Evolutionary conservation across 2,888 invertebrate genomes (phyloP).

Genomic region (Orthosia incerta): DNA sequence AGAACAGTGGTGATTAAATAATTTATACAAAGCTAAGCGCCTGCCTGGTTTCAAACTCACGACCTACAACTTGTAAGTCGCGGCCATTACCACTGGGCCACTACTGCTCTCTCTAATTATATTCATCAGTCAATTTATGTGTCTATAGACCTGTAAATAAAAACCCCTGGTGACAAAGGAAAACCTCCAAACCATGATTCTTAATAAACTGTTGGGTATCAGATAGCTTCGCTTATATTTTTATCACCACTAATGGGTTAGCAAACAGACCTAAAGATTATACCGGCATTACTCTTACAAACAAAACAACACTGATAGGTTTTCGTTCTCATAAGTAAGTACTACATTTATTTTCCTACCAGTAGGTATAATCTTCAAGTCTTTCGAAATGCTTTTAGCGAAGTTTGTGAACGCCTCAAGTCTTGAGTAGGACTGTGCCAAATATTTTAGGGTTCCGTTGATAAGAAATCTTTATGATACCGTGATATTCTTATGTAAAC

Average conservation of each 20-base stretch:
- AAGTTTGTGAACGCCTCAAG: constrained; percentile 58
- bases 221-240: neutral
- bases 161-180: no score
- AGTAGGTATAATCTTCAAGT: constrained; percentile 51
- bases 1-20: no score
- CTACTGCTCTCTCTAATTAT: no score
- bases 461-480: neutral
- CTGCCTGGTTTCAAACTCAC: no score
- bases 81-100: no score
- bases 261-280: neutral
- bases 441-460: constrained; percentile 43
- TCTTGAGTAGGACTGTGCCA: constrained; percentile 50
- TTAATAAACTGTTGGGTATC: no score
- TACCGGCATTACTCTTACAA: neutral
- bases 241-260: neutral
- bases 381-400: constrained; percentile 62
- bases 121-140: no score
- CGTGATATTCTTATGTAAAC: no score
- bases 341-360: constrained; percentile 34
- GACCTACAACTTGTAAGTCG: no score
- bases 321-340: constrained; percentile 3
- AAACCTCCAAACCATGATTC: no score
- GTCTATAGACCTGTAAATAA: no score
- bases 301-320: neutral
- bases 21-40: no score